These are phyloP conservation scores for Colistium nudipinnis DNA, from an alignment of 2,113 vertebrate genomes.

Conservation along the genomic window DNA sequence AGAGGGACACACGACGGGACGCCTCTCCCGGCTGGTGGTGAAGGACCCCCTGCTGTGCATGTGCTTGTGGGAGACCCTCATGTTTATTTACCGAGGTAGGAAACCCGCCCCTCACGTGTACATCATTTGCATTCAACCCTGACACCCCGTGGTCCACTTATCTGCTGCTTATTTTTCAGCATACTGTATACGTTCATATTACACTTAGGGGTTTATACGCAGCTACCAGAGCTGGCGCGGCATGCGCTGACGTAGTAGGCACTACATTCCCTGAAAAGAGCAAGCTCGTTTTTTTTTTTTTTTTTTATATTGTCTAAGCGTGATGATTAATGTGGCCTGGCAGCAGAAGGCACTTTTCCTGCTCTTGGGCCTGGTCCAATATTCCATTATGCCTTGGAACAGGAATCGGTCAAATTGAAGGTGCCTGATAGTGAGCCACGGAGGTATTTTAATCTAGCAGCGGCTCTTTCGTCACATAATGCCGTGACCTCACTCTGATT, in stretches of 20 bases:
- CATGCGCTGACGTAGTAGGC: slow-evolving; percentile 30
- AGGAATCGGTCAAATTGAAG: slow-evolving; percentile 59
- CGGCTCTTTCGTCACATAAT: slow-evolving; percentile 28
- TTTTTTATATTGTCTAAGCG: slow-evolving; percentile 41
- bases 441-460: slow-evolving; percentile 36
- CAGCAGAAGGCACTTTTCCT: slow-evolving; percentile 36
- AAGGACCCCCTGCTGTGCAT: slow-evolving; percentile 90
- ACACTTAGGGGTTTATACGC: slow-evolving; percentile 1
- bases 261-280: slow-evolving; percentile 16
- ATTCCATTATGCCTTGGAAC: slow-evolving; percentile 43
- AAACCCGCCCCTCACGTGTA: too few species aligned
- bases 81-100: slow-evolving; percentile 98
- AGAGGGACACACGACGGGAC: slow-evolving; percentile 76
- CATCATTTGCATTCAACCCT: not conserved
- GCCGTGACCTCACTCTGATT: slow-evolving; percentile 21
- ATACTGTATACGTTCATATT: slow-evolving; percentile 4
- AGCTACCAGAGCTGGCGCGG: slow-evolving; percentile 2
- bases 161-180: not conserved
- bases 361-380: slow-evolving; percentile 53
- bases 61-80: slow-evolving; percentile 91
- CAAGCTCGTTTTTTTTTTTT: slow-evolving; percentile 23
- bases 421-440: slow-evolving; percentile 38
- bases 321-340: slow-evolving; percentile 53
- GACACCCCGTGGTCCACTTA: not conserved
- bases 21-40: slow-evolving; percentile 87